phyloP scores from a whole-genome alignment of 1,140 invertebrate genomes.

The Hycleus phaleratus region DNA sequence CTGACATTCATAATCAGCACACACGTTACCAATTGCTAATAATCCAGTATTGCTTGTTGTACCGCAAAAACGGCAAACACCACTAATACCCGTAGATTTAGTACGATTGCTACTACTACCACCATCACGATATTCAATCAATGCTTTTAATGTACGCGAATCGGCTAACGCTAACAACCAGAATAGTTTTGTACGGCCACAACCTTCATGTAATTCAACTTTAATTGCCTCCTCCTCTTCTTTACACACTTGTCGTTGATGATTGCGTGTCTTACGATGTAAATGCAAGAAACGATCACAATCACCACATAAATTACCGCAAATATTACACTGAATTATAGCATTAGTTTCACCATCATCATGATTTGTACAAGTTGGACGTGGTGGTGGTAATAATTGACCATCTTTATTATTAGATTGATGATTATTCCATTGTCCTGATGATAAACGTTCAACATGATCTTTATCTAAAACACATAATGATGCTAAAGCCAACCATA shows the following conservation, averaged over 20 bases:
- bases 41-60: constrained; percentile 73
- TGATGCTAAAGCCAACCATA: constrained; percentile 90
- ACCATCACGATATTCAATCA: constrained; percentile 69
- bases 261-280: constrained; percentile 75
- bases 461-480: constrained; percentile 87
- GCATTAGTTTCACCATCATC: constrained; percentile 93
- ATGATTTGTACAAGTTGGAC: constrained; percentile 88
- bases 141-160: constrained; percentile 82
- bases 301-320: constrained; percentile 89
- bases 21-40: constrained; percentile 86
- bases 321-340: constrained; percentile 85
- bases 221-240: constrained; percentile 91
- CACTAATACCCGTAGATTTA: constrained; percentile 47
- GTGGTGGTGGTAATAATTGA: constrained; percentile 55
- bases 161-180: constrained; percentile 91
- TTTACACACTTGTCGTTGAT: constrained; percentile 89
- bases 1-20: constrained; percentile 88
- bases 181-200: constrained; percentile 89
- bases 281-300: constrained; percentile 94
- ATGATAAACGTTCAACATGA: constrained; percentile 69
- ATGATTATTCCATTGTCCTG: constrained; percentile 54
- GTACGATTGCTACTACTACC: constrained; percentile 31
- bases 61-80: constrained; percentile 89
- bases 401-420: constrained; percentile 39
- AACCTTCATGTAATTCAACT: constrained; percentile 93